Evolutionary conservation across 1,140 invertebrate genomes (phyloP), one percentile per base, ranked within the genome.

Genomic region (Drosophila parvula): DNA sequence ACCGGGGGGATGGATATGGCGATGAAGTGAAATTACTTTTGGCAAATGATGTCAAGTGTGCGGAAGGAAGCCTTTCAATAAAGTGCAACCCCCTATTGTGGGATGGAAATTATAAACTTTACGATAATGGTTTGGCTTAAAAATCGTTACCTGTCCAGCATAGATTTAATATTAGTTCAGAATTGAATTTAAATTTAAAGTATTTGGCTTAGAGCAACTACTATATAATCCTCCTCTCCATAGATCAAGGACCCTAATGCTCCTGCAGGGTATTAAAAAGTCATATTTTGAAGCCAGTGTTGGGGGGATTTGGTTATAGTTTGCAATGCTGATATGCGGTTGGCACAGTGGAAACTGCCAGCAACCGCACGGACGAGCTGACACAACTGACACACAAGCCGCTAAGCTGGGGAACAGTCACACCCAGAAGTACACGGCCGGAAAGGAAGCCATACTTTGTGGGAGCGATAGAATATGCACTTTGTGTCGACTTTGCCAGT

Each of bases 311-410:
- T 50, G 45, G 40, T 44, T 60, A 61, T 74, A 73, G 68, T 73
- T 71, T 47, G 68, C 57, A 32, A 53, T 62, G 47, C 69, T 74
- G 56, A 61, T 73, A 73, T 74, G 68, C 70, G 68, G 68, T 74
- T 40, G 32, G 34, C 40, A 22, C 40, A 62, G 38, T 70, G 51
- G 65, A 30, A 59, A 40, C 51, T 40, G 32, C 28, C 41, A 70
- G 27, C 18, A 41, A 47, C 65, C 65, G 41, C 67, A 51, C 38
- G 30, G 53, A 44, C 30, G 50, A 27, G 32, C 69, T 59, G 55
- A 58, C 45, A 60, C 22, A 60, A 51, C 53, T 38, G 44, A 57
- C 62, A 32, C 62, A 43, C 63, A 69, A 27, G 18, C 64, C n/a
- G 18, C 64, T 67, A 55, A 57, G 67, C 50, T 18, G 34, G 50